Conservation (phyloP, 2,888 invertebrate genomes). For the Eupeodes luniger region DNA sequence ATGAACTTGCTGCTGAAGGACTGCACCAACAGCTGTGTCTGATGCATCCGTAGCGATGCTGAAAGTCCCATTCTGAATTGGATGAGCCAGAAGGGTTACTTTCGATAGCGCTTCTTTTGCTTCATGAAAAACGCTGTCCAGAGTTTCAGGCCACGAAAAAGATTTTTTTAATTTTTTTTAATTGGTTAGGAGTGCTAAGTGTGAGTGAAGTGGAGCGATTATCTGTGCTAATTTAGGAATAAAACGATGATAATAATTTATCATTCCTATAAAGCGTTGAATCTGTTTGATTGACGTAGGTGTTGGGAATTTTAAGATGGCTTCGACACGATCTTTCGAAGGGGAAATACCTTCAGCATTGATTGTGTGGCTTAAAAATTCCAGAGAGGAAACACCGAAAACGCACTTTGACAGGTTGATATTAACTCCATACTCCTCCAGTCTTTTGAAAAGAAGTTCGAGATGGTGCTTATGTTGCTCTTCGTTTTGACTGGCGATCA, state of each 20-base stretch:
- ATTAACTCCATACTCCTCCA: no score
- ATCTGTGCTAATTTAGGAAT: background rate
- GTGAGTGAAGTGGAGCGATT: background rate
- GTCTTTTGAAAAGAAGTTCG: no score
- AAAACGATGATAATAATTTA: slow-evolving; percentile 2
- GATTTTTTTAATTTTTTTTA: background rate
- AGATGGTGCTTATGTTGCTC: no score
- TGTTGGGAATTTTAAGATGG: slow-evolving; percentile 2
- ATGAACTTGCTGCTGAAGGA: no score
- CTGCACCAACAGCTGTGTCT: no score
- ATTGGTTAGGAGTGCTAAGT: background rate
- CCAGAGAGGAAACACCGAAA: background rate
- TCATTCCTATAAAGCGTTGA: slow-evolving; percentile 8
- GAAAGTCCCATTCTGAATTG: no score
- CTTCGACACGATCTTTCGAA: background rate
- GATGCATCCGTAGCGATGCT: no score
- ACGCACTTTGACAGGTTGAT: no score
- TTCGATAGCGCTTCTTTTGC: no score
- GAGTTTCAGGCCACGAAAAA: background rate
- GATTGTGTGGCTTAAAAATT: slow-evolving; percentile 2
- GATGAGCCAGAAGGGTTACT: no score
- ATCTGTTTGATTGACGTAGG: slow-evolving; percentile 2
- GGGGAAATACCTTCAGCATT: background rate
- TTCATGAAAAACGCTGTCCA: no score
- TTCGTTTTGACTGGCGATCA: no score